Evolutionary conservation across 2,888 invertebrate genomes (phyloP).

Genomic region (Xestia ashworthii): DNA sequence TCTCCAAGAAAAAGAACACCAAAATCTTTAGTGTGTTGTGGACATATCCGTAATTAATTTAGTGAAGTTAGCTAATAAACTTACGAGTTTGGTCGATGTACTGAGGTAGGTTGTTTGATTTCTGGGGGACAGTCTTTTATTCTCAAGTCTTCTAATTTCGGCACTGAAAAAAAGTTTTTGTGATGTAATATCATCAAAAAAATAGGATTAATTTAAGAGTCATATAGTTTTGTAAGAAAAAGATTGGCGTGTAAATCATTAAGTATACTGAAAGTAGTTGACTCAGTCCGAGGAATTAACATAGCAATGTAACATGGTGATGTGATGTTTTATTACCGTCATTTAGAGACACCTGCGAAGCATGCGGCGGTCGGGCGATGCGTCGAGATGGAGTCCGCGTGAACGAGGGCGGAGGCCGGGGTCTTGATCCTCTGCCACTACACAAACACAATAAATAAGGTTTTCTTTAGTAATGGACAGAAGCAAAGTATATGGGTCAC

Average conservation of each 20-base stretch:
- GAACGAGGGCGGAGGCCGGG: conserved; percentile 93
- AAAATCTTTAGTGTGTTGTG: conserved; percentile 15
- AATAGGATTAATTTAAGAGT: background rate
- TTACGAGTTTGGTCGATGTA: conserved; percentile 89
- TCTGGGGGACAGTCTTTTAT: conserved; percentile 89
- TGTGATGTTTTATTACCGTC: conserved; percentile 77
- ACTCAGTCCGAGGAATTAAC: background rate
- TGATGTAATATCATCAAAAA: background rate
- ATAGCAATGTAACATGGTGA: too few species aligned
- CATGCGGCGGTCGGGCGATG: conserved; percentile 91
- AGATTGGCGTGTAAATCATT: background rate
- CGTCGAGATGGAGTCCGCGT: conserved; percentile 95
- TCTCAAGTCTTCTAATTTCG: conserved; percentile 90
- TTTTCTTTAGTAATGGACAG: background rate
- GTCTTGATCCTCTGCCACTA: conserved; percentile 92
- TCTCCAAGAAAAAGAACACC: conserved; percentile 7
- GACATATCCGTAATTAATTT: conserved; percentile 42
- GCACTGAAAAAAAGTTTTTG: conserved; percentile 78
- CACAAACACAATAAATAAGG: conserved; percentile 20
- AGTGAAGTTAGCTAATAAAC: conserved; percentile 66
- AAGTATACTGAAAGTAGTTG: conserved; percentile 18
- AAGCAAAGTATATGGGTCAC: background rate
- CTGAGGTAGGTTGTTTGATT: conserved; percentile 89
- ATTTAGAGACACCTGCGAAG: conserved; percentile 83
- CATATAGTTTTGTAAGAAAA: background rate